Evolutionary conservation across 2,113 vertebrate genomes (phyloP), one percentile per base, ranked within the genome.

Genomic region (Steatornis caripensis): DNA sequence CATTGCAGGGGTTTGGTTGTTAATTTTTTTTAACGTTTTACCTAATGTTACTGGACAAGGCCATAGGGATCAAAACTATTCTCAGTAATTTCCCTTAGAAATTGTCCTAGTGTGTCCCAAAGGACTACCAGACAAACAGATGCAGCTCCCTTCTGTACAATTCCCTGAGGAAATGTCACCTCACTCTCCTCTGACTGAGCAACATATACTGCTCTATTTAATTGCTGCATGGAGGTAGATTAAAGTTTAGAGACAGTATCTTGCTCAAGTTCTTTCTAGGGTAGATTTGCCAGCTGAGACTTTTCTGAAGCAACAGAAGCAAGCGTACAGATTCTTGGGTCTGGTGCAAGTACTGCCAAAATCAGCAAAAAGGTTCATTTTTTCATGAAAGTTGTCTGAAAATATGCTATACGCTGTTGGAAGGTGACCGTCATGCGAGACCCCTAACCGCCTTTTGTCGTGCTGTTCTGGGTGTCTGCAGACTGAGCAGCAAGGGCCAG

Each of bases 361-460:
- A n/a, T 43, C 30, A 65, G 37, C 0, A 1, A 54, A 68, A 53
- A 57, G 2, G 9, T 39, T 83, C 0, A 22, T 48, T 80, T 54
- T 54, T 82, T 20, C 55, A 79, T 11, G 6, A 4, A 58, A 58
- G 10, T 17, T 53, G 14, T 43, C 36, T 19, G 26, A n/a, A 75
- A 62, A 79, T 22, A 32, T 0, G 12, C 11, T 60, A 17, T 32
- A 34, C 0, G 2, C 13, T 19, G 5, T 12, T 43, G 48, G 36
- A 79, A 68, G 45, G 5, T 34, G 32, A 55, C 6, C 21, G 29
- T 19, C 48, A 54, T 2, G 3, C 0, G 2, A 29, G n/a, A 49
- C 19, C 22, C 24, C 27, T 27, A 49, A 15, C 7, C 0, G 2
- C 4, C 60, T 49, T 37, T 32, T 8, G 2, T 4, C 1, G 1